Evolutionary conservation across 1,140 invertebrate genomes (phyloP).

Genomic region (Philotrypesis tridentata): DNA sequence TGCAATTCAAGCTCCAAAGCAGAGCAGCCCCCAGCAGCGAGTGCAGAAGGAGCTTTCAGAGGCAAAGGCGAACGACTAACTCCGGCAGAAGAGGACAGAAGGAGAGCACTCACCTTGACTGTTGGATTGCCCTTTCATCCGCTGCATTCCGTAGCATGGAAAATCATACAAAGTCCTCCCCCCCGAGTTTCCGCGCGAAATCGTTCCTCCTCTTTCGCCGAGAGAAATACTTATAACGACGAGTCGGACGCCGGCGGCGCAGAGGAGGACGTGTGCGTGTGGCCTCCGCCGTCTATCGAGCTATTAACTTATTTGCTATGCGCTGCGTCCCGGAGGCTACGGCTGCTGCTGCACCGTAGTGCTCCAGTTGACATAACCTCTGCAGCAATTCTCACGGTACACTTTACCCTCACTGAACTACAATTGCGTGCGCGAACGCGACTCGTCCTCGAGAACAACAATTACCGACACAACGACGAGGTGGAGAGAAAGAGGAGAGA

Average conservation of each 20-base stretch:
- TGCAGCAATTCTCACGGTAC: background rate
- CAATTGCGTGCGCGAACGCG: background rate
- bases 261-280: background rate
- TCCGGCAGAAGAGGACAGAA: background rate
- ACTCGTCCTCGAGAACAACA: background rate
- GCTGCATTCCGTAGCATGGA: constrained; percentile 78
- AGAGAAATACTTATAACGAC: background rate
- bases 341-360: background rate
- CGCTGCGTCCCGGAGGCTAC: background rate
- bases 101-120: constrained; percentile 67
- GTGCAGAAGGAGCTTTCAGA: background rate
- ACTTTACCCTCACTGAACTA: background rate
- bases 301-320: background rate
- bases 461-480: background rate
- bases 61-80: background rate
- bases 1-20: background rate
- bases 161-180: constrained; percentile 66
- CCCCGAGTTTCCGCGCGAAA: constrained; percentile 49
- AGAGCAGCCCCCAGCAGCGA: background rate
- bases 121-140: constrained; percentile 93
- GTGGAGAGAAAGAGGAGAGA: background rate
- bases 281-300: too few relatives aligned
- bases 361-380: constrained; percentile 44
- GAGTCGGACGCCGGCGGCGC: background rate
- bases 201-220: background rate